phyloP scores from a whole-genome alignment of 2,888 invertebrate species.

The Agrypnus murinus region DNA sequence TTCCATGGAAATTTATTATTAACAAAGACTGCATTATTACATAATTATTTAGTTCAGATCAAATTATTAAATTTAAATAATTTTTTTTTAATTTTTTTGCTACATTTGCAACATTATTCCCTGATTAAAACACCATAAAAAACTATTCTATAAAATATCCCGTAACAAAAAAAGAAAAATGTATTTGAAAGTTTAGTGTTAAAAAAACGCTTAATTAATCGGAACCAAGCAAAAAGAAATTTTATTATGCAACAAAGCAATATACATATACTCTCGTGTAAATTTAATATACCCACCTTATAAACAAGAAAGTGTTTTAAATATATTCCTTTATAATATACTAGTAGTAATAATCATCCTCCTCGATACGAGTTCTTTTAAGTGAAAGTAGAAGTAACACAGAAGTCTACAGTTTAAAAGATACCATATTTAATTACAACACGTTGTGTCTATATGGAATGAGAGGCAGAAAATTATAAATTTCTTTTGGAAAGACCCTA shows the following conservation, averaged over 20 bases:
- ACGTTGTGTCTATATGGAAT: neutral
- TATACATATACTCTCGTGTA: constrained; percentile 1
- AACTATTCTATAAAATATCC: too few relatives aligned
- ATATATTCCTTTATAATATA: constrained; percentile 15
- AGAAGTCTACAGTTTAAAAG: neutral
- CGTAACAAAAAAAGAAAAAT: neutral
- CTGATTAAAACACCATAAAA: neutral
- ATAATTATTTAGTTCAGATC: too few relatives aligned
- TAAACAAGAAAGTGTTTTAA: constrained; percentile 26
- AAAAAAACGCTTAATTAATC: constrained; percentile 5
- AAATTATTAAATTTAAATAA: too few relatives aligned
- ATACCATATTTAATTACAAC: neutral
- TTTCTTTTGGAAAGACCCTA: neutral
- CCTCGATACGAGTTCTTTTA: neutral
- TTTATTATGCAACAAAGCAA: constrained; percentile 2
- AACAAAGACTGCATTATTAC: too few relatives aligned
- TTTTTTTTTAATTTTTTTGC: too few relatives aligned
- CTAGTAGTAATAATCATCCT: constrained; percentile 15
- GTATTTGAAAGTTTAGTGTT: neutral
- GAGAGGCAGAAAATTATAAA: neutral
- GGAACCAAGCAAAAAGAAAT: constrained; percentile 6
- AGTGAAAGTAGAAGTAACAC: constrained; percentile 18
- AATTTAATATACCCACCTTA: constrained; percentile 2
- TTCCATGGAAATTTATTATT: too few relatives aligned
- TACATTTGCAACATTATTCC: too few relatives aligned